Evolutionary conservation across 1,140 invertebrate species (phyloP).

Genomic region (Meloidogyne floridensis): DNA sequence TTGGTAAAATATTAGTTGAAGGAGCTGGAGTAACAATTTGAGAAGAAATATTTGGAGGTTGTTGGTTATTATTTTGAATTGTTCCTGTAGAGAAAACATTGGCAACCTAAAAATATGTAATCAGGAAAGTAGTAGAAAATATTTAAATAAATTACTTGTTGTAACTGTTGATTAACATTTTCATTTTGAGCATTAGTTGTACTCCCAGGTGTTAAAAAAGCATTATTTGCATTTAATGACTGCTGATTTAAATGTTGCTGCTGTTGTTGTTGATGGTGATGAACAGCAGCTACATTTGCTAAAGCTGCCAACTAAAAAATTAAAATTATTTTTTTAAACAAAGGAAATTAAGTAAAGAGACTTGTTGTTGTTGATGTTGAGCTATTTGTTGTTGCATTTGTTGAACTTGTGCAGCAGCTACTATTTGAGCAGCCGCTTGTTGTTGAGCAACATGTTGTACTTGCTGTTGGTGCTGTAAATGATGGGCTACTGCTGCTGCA

Average conservation of each 20-base stretch:
- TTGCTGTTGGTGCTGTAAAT: slow-evolving; percentile 12
- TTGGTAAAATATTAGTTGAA: not conserved
- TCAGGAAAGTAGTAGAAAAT: not conserved
- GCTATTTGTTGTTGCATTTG: slow-evolving; percentile 44
- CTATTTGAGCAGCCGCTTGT: slow-evolving; percentile 26
- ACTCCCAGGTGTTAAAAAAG: not conserved
- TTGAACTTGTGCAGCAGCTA: slow-evolving; percentile 43
- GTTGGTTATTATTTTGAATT: not conserved
- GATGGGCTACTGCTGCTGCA: slow-evolving; percentile 1
- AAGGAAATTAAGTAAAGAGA: slow-evolving; percentile 10
- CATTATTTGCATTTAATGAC: not conserved
- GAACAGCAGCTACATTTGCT: slow-evolving; percentile 32
- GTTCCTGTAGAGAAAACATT: not conserved
- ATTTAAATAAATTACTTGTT: slow-evolving; percentile 13
- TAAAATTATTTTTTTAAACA: not conserved
- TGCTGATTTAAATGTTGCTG: not conserved
- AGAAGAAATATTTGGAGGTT: not conserved
- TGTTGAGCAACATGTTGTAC: slow-evolving; percentile 11
- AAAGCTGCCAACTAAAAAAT: slow-evolving; percentile 23
- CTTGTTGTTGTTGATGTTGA: slow-evolving; percentile 33
- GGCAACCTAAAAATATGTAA: not conserved
- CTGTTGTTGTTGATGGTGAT: slow-evolving; percentile 32
- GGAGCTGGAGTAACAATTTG: not conserved
- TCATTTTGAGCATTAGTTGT: slow-evolving; percentile 5
- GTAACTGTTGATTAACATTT: slow-evolving; percentile 31